Conservation (phyloP, 2,797 vertebrate species). For the Podarcis lilfordi region DNA sequence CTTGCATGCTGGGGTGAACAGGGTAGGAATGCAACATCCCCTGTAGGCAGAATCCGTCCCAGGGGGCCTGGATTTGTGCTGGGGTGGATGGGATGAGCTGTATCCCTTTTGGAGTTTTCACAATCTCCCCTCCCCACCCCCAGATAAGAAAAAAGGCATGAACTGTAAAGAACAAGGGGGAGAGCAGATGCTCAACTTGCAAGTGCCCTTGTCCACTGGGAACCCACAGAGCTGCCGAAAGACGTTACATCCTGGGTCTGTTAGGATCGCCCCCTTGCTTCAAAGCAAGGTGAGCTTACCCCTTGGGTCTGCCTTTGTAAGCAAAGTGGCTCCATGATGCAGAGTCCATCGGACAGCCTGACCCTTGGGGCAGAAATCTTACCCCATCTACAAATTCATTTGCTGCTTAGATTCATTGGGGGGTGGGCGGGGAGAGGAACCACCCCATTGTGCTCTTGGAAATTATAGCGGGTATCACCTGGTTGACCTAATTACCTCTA, state of each 20-base stretch:
- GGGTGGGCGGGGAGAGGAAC: too few species aligned
- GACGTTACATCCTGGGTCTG: not conserved
- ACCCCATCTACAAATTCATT: not conserved
- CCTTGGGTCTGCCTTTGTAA: not conserved
- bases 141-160: not conserved
- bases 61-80: not conserved
- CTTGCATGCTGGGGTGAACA: constrained; percentile 11
- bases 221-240: not conserved
- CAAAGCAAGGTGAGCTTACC: not conserved
- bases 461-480: not conserved
- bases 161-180: too few species aligned
- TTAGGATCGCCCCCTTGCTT: not conserved
- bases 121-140: not conserved
- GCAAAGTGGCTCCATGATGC: not conserved
- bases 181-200: not conserved
- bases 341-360: not conserved
- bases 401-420: not conserved
- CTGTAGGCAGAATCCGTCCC: not conserved
- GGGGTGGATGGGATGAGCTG: not conserved
- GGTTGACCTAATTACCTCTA: not conserved
- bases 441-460: not conserved
- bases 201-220: too few species aligned
- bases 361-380: not conserved
- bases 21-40: not conserved
- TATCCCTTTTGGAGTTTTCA: not conserved